These are phyloP conservation scores for Cirrhinus mrigala DNA, from an alignment of 2,797 vertebrate genomes.

Conservation along the genomic window DNA sequence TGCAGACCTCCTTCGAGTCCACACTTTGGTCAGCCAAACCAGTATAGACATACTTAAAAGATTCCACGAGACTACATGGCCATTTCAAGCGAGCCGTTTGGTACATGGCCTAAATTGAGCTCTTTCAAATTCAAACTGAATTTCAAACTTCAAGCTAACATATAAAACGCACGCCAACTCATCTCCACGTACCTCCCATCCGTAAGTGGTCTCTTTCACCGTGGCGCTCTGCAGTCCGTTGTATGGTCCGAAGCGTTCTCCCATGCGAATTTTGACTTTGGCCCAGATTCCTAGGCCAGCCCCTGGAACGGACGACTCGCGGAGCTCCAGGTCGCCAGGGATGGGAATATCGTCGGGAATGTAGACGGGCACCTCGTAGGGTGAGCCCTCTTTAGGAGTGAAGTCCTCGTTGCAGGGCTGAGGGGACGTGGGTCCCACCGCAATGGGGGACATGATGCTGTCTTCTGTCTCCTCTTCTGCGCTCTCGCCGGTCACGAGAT, in stretches of 20 bases:
- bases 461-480: slow-evolving; percentile 90
- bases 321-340: slow-evolving; percentile 93
- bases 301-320: slow-evolving; percentile 95
- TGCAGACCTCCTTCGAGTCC: background rate
- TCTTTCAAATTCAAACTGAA: background rate
- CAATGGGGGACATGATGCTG: slow-evolving; percentile 88
- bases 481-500: slow-evolving; percentile 85
- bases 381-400: slow-evolving; percentile 97
- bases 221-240: slow-evolving; percentile 80
- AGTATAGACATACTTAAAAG: background rate
- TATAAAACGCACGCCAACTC: background rate
- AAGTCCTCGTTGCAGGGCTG: slow-evolving; percentile 93
- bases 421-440: slow-evolving; percentile 87
- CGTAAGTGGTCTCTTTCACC: slow-evolving; percentile 89
- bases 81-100: background rate
- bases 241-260: slow-evolving; percentile 92
- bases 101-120: background rate
- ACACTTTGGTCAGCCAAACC: slow-evolving; percentile 6
- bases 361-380: slow-evolving; percentile 98
- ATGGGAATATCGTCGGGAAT: slow-evolving; percentile 99
- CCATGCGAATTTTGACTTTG: slow-evolving; percentile 87
- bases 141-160: background rate
- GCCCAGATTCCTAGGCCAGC: slow-evolving; percentile 97
- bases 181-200: slow-evolving; percentile 94
- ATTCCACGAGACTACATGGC: background rate